These are phyloP conservation scores for Notodonta ziczac DNA, from an alignment of 2,888 invertebrate species.

Conservation along the genomic window DNA sequence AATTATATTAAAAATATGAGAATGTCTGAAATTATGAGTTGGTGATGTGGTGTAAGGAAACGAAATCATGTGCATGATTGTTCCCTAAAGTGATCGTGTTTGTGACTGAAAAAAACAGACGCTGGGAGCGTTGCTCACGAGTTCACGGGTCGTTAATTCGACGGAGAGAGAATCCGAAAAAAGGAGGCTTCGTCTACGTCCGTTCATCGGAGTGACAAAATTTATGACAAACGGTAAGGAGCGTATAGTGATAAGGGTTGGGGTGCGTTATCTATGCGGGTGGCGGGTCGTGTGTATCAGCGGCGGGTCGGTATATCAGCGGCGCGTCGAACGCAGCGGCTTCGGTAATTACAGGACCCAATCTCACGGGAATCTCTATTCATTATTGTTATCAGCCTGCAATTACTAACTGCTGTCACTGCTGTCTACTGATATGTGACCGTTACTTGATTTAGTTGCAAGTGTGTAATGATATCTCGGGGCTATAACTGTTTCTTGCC, in stretches of 20 bases:
- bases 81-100: slow-evolving; percentile 68
- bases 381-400: slow-evolving; percentile 50
- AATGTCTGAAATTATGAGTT: slow-evolving; percentile 20
- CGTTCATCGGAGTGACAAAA: slow-evolving; percentile 80
- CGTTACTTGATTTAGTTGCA: slow-evolving; percentile 36
- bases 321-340: slow-evolving; percentile 42
- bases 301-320: slow-evolving; percentile 40
- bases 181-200: slow-evolving; percentile 68
- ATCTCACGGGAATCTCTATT: slow-evolving; percentile 39
- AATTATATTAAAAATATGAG: slow-evolving; percentile 16
- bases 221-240: slow-evolving; percentile 83
- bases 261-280: slow-evolving; percentile 65
- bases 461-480: not conserved
- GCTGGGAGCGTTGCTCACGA: slow-evolving; percentile 66
- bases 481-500: slow-evolving; percentile 10
- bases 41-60: slow-evolving; percentile 51
- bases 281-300: slow-evolving; percentile 26
- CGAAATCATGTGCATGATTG: slow-evolving; percentile 45
- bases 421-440: slow-evolving; percentile 35
- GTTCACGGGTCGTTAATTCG: slow-evolving; percentile 79
- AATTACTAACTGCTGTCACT: slow-evolving; percentile 45
- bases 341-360: slow-evolving; percentile 51
- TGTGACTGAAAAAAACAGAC: slow-evolving; percentile 72
- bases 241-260: slow-evolving; percentile 76
- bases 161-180: slow-evolving; percentile 63